phyloP scores from a whole-genome alignment of 2,113 vertebrate species.

The Tenrec ecaudatus region DNA sequence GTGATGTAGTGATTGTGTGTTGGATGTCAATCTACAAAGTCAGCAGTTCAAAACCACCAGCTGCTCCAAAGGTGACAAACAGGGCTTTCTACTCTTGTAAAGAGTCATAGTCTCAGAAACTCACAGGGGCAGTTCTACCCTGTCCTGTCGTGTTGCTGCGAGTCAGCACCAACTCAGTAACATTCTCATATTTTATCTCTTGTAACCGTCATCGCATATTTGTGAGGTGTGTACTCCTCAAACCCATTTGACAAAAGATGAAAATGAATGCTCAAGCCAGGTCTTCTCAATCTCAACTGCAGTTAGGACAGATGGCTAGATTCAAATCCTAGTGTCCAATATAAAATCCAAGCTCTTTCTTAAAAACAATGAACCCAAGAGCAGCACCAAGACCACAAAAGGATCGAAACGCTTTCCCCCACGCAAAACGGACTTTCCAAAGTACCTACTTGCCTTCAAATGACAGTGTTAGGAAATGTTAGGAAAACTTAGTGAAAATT shows the following conservation, averaged over 20 bases:
- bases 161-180: too few relatives aligned
- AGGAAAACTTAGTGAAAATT: constrained; percentile 22
- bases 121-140: too few relatives aligned
- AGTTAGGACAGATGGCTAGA: neutral
- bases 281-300: neutral
- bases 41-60: too few relatives aligned
- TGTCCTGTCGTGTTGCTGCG: too few relatives aligned
- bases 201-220: too few relatives aligned
- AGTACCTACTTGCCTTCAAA: neutral
- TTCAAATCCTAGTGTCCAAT: neutral
- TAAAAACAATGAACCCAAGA: neutral
- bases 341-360: neutral
- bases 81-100: too few relatives aligned
- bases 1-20: too few relatives aligned
- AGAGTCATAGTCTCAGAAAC: too few relatives aligned
- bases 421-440: neutral
- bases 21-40: too few relatives aligned
- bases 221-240: neutral
- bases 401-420: neutral
- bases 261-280: neutral
- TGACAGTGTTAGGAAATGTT: neutral
- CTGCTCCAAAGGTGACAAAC: too few relatives aligned
- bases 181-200: neutral
- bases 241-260: neutral
- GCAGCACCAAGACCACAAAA: neutral